These are phyloP conservation scores for Drosophila formosana DNA, from an alignment of 2,888 invertebrate species.

Conservation along the genomic window DNA sequence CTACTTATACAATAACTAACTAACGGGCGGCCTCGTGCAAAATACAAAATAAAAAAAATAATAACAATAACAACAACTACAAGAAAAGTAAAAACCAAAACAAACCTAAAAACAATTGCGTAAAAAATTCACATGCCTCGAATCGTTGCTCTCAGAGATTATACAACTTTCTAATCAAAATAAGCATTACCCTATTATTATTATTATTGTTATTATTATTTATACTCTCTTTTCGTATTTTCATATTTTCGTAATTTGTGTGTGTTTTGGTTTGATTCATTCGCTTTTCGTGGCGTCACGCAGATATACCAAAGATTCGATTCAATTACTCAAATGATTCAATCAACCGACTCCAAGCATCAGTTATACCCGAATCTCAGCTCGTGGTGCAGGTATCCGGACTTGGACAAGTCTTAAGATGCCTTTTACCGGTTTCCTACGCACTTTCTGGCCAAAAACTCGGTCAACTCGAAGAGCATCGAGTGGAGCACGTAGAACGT, in stretches of 20 bases:
- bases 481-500: conserved; percentile 73
- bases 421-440: conserved; percentile 44
- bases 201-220: conserved; percentile 27
- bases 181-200: conserved; percentile 66
- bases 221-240: conserved; percentile 21
- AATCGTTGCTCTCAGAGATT: conserved; percentile 62
- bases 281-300: conserved; percentile 51
- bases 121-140: conserved; percentile 71
- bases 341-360: conserved; percentile 21
- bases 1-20: conserved; percentile 58
- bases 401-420: neutral
- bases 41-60: conserved; percentile 5
- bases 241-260: neutral
- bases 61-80: conserved; percentile 5
- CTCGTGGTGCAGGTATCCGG: neutral
- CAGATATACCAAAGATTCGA: conserved; percentile 35
- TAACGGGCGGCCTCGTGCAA: conserved; percentile 42
- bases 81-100: conserved; percentile 35
- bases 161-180: conserved; percentile 80
- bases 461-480: conserved; percentile 38
- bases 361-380: neutral
- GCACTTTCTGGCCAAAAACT: conserved; percentile 38
- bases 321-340: conserved; percentile 51
- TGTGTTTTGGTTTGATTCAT: conserved; percentile 11
- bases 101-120: conserved; percentile 59